phyloP scores from a whole-genome alignment of 2,797 vertebrate species.

The Monodelphis domestica region DNA sequence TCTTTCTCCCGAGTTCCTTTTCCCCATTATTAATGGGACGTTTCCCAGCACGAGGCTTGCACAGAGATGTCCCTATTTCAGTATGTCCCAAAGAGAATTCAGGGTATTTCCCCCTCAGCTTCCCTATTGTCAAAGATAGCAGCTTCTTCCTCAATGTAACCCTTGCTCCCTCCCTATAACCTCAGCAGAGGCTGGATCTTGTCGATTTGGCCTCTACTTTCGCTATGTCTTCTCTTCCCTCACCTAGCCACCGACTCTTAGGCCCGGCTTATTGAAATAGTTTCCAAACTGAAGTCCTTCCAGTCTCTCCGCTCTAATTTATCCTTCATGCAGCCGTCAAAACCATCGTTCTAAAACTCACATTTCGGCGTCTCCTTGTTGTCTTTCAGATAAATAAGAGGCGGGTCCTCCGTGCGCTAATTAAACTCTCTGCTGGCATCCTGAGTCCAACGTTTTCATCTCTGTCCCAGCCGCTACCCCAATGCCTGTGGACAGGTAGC shows the following conservation, averaged over 20 bases:
- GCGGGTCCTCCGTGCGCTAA: too few relatives aligned
- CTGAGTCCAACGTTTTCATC: too few relatives aligned
- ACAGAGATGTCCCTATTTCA: background rate
- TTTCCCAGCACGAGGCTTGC: background rate
- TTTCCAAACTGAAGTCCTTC: background rate
- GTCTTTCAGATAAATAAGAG: background rate
- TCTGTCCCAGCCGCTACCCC: background rate
- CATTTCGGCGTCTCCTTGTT: background rate
- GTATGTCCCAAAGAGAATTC: background rate
- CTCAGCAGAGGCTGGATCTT: background rate
- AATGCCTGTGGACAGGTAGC: background rate
- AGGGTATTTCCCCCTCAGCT: background rate
- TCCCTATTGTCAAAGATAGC: background rate
- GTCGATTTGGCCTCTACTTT: background rate
- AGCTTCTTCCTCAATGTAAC: background rate
- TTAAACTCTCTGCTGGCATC: too few relatives aligned
- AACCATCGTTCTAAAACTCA: background rate
- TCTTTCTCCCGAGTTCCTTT: background rate
- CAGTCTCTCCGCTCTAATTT: background rate
- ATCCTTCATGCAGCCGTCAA: background rate
- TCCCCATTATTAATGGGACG: background rate
- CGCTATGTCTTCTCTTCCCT: background rate
- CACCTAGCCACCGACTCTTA: background rate
- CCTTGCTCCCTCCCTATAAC: background rate
- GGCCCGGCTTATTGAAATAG: background rate